phyloP scores from a whole-genome alignment of 2,113 vertebrate species.

The Abramis brama region DNA sequence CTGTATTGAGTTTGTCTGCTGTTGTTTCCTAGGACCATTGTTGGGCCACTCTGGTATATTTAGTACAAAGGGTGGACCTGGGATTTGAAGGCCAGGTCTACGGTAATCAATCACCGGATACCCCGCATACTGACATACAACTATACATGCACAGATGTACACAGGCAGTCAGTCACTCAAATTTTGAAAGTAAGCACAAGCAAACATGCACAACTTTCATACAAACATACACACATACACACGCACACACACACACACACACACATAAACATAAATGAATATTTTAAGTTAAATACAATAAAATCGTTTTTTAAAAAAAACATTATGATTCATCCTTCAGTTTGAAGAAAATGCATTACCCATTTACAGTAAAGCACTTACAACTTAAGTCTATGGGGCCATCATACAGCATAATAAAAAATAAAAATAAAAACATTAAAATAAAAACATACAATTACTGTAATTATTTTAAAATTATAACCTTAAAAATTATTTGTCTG shows the following conservation, averaged over 20 bases:
- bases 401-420: too few species aligned
- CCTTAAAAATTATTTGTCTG: too few species aligned
- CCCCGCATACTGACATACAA: constrained; percentile 55
- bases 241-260: too few species aligned
- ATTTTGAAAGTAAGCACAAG: neutral
- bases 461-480: too few species aligned
- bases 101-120: constrained; percentile 74
- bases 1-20: constrained; percentile 43
- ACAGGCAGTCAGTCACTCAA: neutral
- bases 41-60: constrained; percentile 67
- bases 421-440: too few species aligned
- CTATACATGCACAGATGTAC: neutral
- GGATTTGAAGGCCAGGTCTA: constrained; percentile 71
- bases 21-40: constrained; percentile 49
- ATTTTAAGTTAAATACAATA: neutral
- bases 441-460: too few species aligned
- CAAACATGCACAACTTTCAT: neutral
- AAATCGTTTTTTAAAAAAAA: neutral
- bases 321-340: too few species aligned
- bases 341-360: neutral
- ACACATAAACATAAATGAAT: neutral
- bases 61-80: constrained; percentile 62
- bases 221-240: neutral
- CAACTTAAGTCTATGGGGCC: too few species aligned
- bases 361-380: neutral